Evolutionary conservation across 2,113 vertebrate genomes (phyloP), one percentile per base, ranked within the genome.

Genomic region (Lophius piscatorius): DNA sequence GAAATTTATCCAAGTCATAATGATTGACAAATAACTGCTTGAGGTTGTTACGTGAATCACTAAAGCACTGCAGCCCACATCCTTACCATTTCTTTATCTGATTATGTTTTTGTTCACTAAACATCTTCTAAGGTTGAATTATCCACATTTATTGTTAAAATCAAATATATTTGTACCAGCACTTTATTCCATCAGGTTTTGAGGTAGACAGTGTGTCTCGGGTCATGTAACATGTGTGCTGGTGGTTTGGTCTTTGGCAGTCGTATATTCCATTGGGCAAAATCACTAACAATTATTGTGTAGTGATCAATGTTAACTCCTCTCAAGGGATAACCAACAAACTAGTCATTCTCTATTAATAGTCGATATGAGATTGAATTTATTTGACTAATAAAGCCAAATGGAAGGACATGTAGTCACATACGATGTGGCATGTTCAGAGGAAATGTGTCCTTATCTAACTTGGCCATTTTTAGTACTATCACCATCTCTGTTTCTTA

Each of bases 141-240:
- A 70, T 90, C 78, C 88, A 90, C 84, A 86, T 87, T 87, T 89
- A 63, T 85, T 85, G 83, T 84, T 84, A 68, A 83, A 87, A 83
- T 76, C 66, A 76, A 80, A 81, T 83, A 83, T 79, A 80, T 84
- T 80, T 87, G 88, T 90, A 90, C 87, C 87, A 88, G 88, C 91
- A 91, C 91, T 93, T 92, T 91, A 90, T 88, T 91, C 90, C 82
- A 81, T 87, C 83, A 86, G 88, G 80, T 84, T 74, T 68, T 55
- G 69, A 74, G 73, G 64, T 83, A 74, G 73, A 76, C 23, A 18
- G 68, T 78, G 66, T 74, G 74, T 74, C 75, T 84, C 62, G 78
- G 74, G 78, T 83, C 31, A 69, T 87, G 65, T 74, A 47, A 48
- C 66, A 60, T 81, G 49, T 84, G 63, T 78, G 72, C 73, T 76